Percentiles rank a stretch among this genome's conserved stretches.
Evolutionary conservation across 2,797 vertebrate genomes (phyloP).

Genomic region (Neoniphon sammara): DNA sequence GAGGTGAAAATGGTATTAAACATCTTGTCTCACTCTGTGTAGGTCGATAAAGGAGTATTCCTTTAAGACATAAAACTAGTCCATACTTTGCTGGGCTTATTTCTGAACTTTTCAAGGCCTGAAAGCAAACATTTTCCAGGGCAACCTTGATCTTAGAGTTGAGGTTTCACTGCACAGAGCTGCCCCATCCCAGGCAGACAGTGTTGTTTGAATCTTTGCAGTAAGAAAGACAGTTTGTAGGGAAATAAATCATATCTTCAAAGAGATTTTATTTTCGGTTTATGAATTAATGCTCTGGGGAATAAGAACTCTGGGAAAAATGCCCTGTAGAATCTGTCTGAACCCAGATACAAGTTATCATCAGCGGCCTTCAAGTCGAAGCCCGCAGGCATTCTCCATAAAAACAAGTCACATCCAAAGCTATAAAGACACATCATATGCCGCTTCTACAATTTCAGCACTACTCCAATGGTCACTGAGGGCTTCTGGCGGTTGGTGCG

Average conservation of each 20-base stretch:
- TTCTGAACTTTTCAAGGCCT: background rate
- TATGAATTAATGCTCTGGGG: constrained; percentile 20
- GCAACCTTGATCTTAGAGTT: background rate
- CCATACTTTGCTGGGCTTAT: background rate
- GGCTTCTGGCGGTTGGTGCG: background rate
- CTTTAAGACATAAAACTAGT: background rate
- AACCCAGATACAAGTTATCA: constrained; percentile 31
- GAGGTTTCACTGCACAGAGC: background rate
- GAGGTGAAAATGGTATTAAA: too few species aligned
- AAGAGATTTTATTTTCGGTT: constrained; percentile 37
- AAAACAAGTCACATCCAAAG: background rate
- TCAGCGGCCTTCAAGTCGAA: constrained; percentile 6
- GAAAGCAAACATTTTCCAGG: background rate
- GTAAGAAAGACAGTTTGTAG: background rate
- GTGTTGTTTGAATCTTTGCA: constrained; percentile 8
- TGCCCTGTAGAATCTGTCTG: constrained; percentile 22
- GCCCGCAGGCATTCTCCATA: constrained; percentile 12
- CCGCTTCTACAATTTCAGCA: constrained; percentile 19
- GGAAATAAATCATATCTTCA: constrained; percentile 17
- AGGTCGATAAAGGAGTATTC: too few species aligned
- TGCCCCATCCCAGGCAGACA: background rate
- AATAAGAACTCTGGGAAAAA: constrained; percentile 35
- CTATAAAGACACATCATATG: constrained; percentile 7
- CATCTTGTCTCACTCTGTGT: too few species aligned
- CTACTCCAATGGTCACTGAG: background rate